These are phyloP conservation scores for Cheilosia grossa DNA, from an alignment of 2,888 invertebrate species.

Conservation along the genomic window DNA sequence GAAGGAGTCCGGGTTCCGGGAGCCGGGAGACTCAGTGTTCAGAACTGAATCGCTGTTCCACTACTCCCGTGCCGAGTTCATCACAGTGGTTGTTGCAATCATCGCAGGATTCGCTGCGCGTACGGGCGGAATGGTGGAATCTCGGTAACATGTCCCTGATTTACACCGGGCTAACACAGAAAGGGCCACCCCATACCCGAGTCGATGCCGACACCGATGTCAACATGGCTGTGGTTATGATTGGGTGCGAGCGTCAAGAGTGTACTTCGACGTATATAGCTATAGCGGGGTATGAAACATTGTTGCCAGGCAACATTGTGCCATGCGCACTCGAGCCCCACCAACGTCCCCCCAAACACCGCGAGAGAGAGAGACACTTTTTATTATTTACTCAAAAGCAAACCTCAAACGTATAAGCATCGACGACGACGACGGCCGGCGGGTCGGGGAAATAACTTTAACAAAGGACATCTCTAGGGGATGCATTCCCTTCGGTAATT, in stretches of 20 bases:
- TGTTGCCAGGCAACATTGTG: constrained; percentile 73
- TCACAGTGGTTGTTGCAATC: constrained; percentile 69
- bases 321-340: constrained; percentile 54
- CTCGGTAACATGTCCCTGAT: constrained; percentile 74
- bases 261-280: constrained; percentile 10
- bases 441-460: constrained; percentile 33
- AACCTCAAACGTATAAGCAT: constrained; percentile 31
- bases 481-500: constrained; percentile 72
- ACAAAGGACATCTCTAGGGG: constrained; percentile 70
- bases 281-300: constrained; percentile 61
- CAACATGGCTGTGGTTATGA: constrained; percentile 67
- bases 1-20: constrained; percentile 18
- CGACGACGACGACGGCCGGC: neutral
- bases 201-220: constrained; percentile 51
- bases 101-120: constrained; percentile 54
- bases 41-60: neutral
- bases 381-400: constrained; percentile 66
- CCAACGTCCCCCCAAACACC: neutral
- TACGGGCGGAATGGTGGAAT: constrained; percentile 42
- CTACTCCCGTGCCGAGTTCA: constrained; percentile 47
- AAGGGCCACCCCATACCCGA: constrained; percentile 30
- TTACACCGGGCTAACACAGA: constrained; percentile 66
- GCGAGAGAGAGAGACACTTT: neutral
- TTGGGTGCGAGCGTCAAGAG: constrained; percentile 42
- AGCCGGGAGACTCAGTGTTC: constrained; percentile 28